Base-by-base conservation (phyloP, 37 sponge, comb jelly and placozoan species). In the Halichondria panicea region DNA sequence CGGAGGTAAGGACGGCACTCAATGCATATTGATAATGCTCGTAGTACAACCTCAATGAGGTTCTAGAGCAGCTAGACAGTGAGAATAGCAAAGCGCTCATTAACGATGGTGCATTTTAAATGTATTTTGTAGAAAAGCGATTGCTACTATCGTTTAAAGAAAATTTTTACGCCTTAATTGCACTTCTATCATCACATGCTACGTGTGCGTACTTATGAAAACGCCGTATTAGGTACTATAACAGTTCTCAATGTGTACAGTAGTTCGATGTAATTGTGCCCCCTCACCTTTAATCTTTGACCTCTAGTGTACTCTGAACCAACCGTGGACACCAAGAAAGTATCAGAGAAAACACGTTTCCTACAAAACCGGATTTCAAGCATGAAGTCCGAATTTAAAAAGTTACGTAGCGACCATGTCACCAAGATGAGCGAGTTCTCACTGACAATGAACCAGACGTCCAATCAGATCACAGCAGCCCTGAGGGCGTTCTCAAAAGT, bases 311-410 rank as follows among this genome's bases (percentile, higher is more conserved):
- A 50, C 39, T 19, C 38, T 18, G 42, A 39, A 6, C 41, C 15
- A 33, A 41, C 52, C 36, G 55, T 72, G 32, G 58, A 21, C 55
- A 55, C n/a, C 15, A 25, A 76, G 52, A 72, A 55, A 27, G n/a
- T 76, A 19, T 9, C 27, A 36, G n/a, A 35, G 3, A 42, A n/a
- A 31, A 52, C 48, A 24, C 50, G 43, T n/a, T 7, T 24, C 53
- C 76, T 76, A 48, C 63, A 45, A 12, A 3, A 7, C 19, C n/a
- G 39, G 3, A 71, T 72, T 37, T 0, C 42, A 18, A 1, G 0
- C 5, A 63, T 87, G 19, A 74, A 77, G 66, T 40, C 35, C 19
- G 74, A 59, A 1, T 22, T 88, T 5, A 34, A 30, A 30, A 19
- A 22, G 33, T n/a, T 88, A 53, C 71, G 52, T 42, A 19, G 66